Evolutionary conservation across 2,797 vertebrate species (phyloP), one percentile per base, ranked within the genome.

Genomic region (Trematomus bernacchii): DNA sequence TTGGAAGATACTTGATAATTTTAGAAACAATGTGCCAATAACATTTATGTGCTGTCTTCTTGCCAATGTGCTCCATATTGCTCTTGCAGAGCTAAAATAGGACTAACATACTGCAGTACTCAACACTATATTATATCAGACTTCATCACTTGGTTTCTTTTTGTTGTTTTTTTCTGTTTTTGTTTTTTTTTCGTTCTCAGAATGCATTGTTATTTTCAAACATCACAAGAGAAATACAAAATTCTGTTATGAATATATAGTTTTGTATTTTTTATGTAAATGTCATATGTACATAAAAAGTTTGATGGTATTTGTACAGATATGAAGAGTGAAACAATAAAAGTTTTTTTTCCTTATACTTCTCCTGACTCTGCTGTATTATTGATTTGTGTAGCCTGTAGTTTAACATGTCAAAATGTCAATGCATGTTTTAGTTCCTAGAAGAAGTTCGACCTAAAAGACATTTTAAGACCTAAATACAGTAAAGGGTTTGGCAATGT

Each of bases 221-320:
- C 96, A 97, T 97, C 97, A 95, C 93, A 96, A 97, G 95, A 98
- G 96, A 97, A 98, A 98, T 97, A 98, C 97, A 96, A 97, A 98
- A 97, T 97, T 98, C 97, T 97, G 97, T 98, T 97, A 92, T 95
- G 98, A 97, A 99, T 98, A 99, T 98, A 99, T 99, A 99, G 98
- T 99, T 99, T 98, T 99, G 97, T 99, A 99, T 98, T 99, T 99
- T 99, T 97, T 98, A 98, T 99, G 98, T 99, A 99, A 99, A 99
- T 99, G 98, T 99, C 96, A 96, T 97, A 97, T 99, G 98, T 99
- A 99, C 96, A 99, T 99, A 99, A 96, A 99, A 98, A 96, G 97
- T 99, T 98, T 98, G 98, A 97, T 97, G 96, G 96, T 98, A 99
- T 99, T 98, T 99, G 97, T 99, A 99, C 97, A 99, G 98, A 99